Evolutionary conservation across 2,888 invertebrate species (phyloP).

Genomic region (Melieria crassipennis): DNA sequence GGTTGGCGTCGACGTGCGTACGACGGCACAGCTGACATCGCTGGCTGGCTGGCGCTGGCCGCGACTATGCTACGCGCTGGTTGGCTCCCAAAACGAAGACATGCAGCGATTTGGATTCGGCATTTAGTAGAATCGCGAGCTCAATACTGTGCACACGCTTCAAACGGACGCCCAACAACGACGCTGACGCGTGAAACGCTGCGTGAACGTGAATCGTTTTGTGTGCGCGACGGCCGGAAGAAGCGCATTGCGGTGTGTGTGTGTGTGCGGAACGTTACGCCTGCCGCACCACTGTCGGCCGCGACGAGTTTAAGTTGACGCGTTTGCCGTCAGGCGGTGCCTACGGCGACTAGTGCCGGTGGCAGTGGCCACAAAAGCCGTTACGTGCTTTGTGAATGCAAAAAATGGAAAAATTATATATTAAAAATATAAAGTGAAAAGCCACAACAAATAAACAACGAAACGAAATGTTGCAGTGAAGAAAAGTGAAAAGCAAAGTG

Average conservation of each 20-base stretch:
- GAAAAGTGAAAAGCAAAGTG: not conserved
- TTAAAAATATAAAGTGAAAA: not conserved
- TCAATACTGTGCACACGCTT: slow-evolving; percentile 46
- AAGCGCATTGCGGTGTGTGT: slow-evolving; percentile 9
- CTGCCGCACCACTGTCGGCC: too few species aligned
- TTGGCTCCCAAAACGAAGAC: slow-evolving; percentile 32
- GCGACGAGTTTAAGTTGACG: too few species aligned
- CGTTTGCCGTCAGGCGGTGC: too few species aligned
- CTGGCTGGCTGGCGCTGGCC: not conserved
- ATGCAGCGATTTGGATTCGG: slow-evolving; percentile 37
- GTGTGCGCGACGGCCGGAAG: not conserved
- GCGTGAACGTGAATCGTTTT: not conserved
- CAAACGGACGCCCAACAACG: slow-evolving; percentile 30
- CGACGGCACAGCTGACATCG: not conserved
- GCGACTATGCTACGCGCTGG: slow-evolving; percentile 10
- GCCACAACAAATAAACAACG: not conserved
- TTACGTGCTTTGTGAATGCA: too few species aligned
- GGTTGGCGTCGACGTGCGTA: too few species aligned
- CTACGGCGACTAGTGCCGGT: too few species aligned
- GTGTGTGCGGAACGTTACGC: not conserved
- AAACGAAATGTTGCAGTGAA: not conserved
- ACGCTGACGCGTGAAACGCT: not conserved
- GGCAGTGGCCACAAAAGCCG: too few species aligned
- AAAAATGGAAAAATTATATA: not conserved
- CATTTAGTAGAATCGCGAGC: slow-evolving; percentile 50